Evolutionary conservation across 2,888 invertebrate genomes (phyloP).

Genomic region (Caenorhabditis imperialis): DNA sequence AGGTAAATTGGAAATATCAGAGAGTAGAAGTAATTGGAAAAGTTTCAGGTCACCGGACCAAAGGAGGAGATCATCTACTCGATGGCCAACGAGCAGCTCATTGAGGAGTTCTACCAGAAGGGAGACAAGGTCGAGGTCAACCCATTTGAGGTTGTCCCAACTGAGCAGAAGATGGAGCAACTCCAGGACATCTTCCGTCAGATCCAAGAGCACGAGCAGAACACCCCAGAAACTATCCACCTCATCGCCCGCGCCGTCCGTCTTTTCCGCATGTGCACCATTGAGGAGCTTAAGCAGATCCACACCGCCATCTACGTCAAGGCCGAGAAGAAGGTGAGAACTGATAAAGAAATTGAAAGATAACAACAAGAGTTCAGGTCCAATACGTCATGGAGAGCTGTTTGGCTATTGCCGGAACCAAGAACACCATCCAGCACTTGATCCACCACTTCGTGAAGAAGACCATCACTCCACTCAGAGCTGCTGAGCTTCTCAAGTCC

Average conservation of each 20-base stretch:
- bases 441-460: constrained; percentile 53
- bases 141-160: constrained; percentile 37
- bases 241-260: constrained; percentile 66
- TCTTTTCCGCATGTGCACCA: constrained; percentile 59
- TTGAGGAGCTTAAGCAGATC: constrained; percentile 55
- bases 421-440: constrained; percentile 64
- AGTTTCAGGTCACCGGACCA: constrained; percentile 42
- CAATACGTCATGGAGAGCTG: constrained; percentile 61
- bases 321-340: constrained; percentile 46
- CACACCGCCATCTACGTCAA: constrained; percentile 44
- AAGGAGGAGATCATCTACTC: constrained; percentile 67
- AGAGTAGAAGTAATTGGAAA: neutral
- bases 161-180: constrained; percentile 55
- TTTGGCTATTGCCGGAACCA: constrained; percentile 67
- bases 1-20: constrained; percentile 4
- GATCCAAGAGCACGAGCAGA: constrained; percentile 41
- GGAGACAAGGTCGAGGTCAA: constrained; percentile 60
- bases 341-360: neutral
- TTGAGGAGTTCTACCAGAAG: constrained; percentile 69
- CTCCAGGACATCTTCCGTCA: constrained; percentile 43
- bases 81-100: constrained; percentile 58
- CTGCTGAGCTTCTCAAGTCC: constrained; percentile 59
- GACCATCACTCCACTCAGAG: constrained; percentile 52
- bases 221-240: constrained; percentile 57
- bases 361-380: constrained; percentile 22